A percentile compares a stretch with the other conserved stretches of the same genome.
Conservation (phyloP, 2,797 vertebrate species). For the Chloroceryle inda region DNA sequence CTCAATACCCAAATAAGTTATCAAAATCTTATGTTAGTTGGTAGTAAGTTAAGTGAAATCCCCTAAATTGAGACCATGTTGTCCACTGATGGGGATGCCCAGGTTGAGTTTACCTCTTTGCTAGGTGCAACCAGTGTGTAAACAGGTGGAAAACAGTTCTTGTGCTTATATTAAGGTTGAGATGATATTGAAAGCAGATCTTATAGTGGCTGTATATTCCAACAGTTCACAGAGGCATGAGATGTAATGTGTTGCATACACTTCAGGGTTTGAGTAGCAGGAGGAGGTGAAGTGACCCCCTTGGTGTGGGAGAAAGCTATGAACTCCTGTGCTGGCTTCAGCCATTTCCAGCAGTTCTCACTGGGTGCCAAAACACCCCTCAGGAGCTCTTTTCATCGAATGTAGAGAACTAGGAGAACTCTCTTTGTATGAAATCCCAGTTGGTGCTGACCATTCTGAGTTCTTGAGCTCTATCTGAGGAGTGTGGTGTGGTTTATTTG, state of each 20-base stretch:
- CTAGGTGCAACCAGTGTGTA: no score
- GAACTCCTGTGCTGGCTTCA: not conserved
- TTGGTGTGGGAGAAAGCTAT: no score
- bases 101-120: not conserved
- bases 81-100: no score
- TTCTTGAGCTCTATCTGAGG: no score
- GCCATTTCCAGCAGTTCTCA: not conserved
- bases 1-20: not conserved
- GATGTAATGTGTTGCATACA: not conserved
- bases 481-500: no score
- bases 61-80: fast-evolving
- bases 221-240: not conserved
- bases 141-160: not conserved
- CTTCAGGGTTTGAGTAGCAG: not conserved
- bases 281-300: not conserved
- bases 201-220: not conserved
- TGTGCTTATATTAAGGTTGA: not conserved
- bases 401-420: not conserved
- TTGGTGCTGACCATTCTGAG: no score
- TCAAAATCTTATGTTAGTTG: not conserved
- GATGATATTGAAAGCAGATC: not conserved
- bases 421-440: no score
- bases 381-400: not conserved
- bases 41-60: not conserved
- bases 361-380: not conserved